A percentile compares a stretch with the other conserved stretches of the same genome.
Conservation (phyloP, 2,113 vertebrate species). For the Lepus americanus region DNA sequence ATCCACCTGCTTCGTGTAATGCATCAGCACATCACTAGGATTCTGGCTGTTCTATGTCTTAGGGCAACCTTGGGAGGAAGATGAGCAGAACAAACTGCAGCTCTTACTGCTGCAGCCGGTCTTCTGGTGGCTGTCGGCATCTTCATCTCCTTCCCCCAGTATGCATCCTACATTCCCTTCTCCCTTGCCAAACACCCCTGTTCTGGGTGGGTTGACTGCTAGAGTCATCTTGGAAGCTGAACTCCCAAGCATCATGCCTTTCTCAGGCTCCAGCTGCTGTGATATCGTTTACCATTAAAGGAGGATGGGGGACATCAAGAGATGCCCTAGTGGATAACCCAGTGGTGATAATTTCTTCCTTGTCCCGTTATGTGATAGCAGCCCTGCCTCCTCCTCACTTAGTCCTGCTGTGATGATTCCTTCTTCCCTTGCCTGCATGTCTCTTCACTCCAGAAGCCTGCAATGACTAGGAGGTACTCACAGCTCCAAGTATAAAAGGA, state of each 20-base stretch:
- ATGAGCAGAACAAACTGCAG: not conserved
- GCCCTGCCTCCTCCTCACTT: not conserved
- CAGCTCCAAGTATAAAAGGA: not conserved
- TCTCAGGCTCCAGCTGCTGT: too few relatives aligned
- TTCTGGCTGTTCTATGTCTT: not conserved
- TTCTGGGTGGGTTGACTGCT: not conserved
- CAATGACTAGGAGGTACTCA: not conserved
- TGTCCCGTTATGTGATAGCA: not conserved
- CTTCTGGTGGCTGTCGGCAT: too few relatives aligned
- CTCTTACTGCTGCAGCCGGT: not conserved
- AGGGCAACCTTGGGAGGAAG: not conserved
- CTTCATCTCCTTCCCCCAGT: not conserved
- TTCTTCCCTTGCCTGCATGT: not conserved
- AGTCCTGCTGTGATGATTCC: not conserved
- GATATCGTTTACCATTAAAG: not conserved
- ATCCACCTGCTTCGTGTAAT: not conserved
- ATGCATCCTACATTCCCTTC: not conserved
- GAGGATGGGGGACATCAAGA: not conserved
- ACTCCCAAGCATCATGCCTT: not conserved
- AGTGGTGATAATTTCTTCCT: not conserved
- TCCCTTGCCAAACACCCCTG: not conserved
- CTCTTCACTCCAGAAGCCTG: not conserved
- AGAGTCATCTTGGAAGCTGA: not conserved
- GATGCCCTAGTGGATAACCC: not conserved
- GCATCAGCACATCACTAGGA: rapidly evolving